Conservation (phyloP, 2,797 vertebrate species). For the Agapornis canus region DNA sequence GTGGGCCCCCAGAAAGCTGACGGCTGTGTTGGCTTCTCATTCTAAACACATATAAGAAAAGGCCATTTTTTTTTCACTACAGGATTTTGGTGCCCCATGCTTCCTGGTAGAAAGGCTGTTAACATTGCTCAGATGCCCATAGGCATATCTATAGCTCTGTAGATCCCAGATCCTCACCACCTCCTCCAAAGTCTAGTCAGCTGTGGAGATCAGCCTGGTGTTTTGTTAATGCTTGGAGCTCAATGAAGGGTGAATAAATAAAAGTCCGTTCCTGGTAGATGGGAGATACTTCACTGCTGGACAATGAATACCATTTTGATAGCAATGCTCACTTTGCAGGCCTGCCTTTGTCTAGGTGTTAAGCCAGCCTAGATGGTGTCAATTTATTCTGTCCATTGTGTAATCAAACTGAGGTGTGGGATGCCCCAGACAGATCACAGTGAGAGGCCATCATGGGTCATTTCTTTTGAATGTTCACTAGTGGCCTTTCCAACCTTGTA, state of each 20-base stretch:
- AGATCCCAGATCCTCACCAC: neutral
- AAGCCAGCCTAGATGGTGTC: neutral
- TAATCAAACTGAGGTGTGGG: neutral
- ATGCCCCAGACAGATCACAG: neutral
- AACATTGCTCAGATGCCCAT: neutral
- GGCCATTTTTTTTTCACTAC: neutral
- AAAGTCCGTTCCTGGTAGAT: neutral
- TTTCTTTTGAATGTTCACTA: neutral
- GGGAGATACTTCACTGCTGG: neutral
- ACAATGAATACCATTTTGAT: neutral
- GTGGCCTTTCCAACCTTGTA: neutral
- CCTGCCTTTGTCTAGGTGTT: neutral
- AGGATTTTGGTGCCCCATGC: neutral
- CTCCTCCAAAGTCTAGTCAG: neutral
- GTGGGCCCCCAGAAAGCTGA: neutral
- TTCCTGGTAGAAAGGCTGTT: neutral
- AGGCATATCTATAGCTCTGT: neutral
- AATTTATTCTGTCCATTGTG: neutral
- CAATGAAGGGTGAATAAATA: neutral
- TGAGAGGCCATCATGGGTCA: neutral
- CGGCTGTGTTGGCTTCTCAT: neutral
- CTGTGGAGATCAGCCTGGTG: neutral
- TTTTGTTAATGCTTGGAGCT: neutral
- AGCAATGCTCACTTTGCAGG: rapidly evolving
- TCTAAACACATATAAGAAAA: neutral